Evolutionary conservation across 2,797 vertebrate genomes (phyloP).

Genomic region (Takifugu rubripes): DNA sequence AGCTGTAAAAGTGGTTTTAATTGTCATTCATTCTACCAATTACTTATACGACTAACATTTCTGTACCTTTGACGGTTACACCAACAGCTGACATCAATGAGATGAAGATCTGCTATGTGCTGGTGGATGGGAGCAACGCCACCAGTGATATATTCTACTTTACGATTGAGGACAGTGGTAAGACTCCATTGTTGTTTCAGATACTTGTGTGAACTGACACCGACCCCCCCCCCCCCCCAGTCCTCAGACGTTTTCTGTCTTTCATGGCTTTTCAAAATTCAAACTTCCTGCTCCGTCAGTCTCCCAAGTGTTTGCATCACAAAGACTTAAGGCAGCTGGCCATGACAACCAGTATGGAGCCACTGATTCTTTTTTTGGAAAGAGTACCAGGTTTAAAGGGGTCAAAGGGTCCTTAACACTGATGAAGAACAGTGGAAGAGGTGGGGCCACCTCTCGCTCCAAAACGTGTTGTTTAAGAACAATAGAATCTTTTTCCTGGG

Average conservation of each 20-base stretch:
- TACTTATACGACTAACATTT: slow-evolving; percentile 15
- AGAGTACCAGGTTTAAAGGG: slow-evolving; percentile 50
- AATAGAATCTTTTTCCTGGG: slow-evolving; percentile 42
- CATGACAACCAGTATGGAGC: slow-evolving; percentile 52
- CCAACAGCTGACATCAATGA: slow-evolving; percentile 84
- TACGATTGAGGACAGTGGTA: slow-evolving; percentile 84
- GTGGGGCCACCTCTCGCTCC: slow-evolving; percentile 29
- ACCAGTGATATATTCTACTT: slow-evolving; percentile 86
- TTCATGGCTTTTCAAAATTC: slow-evolving; percentile 45
- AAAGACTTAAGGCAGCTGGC: slow-evolving; percentile 69
- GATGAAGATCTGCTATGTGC: slow-evolving; percentile 83
- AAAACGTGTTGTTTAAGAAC: slow-evolving; percentile 53
- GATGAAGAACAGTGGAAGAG: slow-evolving; percentile 44
- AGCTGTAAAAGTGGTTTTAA: slow-evolving; percentile 27
- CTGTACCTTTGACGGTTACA: slow-evolving; percentile 27
- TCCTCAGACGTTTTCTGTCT: slow-evolving; percentile 30
- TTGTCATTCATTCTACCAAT: slow-evolving; percentile 10
- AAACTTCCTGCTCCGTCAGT: slow-evolving; percentile 53
- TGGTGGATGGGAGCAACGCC: slow-evolving; percentile 80
- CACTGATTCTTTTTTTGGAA: slow-evolving; percentile 41
- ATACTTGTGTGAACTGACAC: slow-evolving; percentile 13
- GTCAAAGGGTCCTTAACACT: slow-evolving; percentile 51
- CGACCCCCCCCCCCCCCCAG: slow-evolving; percentile 13
- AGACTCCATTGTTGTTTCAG: slow-evolving; percentile 42
- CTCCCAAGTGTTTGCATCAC: slow-evolving; percentile 64